phyloP scores from a whole-genome alignment of 2,888 invertebrate species.

The Syritta pipiens region DNA sequence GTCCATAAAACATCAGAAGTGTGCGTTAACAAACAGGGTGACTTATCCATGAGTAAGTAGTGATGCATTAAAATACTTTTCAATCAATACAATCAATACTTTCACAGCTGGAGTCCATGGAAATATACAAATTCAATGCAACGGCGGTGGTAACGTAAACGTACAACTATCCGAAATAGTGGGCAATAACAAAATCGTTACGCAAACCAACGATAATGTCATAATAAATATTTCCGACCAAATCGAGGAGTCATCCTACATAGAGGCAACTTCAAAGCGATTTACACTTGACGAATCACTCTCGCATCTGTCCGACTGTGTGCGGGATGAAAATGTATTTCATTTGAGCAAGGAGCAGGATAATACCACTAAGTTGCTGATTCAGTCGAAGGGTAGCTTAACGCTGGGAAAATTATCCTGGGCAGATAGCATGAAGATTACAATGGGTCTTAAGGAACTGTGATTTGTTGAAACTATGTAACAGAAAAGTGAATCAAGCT shows the following conservation, averaged over 20 bases:
- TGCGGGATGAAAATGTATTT: constrained; percentile 73
- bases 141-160: constrained; percentile 74
- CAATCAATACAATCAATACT: too few species aligned
- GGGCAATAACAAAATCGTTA: constrained; percentile 74
- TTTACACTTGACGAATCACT: constrained; percentile 73
- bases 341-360: constrained; percentile 71
- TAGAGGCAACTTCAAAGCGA: constrained; percentile 73
- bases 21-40: constrained; percentile 73
- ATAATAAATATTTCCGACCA: constrained; percentile 76
- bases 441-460: constrained; percentile 56
- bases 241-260: constrained; percentile 74
- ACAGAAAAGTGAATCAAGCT: background rate
- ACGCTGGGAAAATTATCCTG: constrained; percentile 77
- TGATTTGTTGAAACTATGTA: constrained; percentile 30
- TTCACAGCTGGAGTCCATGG: constrained; percentile 77
- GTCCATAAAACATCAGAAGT: constrained; percentile 76
- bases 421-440: constrained; percentile 74
- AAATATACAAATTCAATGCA: constrained; percentile 74
- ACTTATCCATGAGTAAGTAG: constrained; percentile 76
- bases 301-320: constrained; percentile 73
- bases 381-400: constrained; percentile 73
- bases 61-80: background rate
- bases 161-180: constrained; percentile 76
- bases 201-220: constrained; percentile 72
- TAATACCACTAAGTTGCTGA: constrained; percentile 71